Evolutionary conservation across 2,113 vertebrate species (phyloP), one percentile per base, ranked within the genome.

Genomic region (Cromileptes altivelis): DNA sequence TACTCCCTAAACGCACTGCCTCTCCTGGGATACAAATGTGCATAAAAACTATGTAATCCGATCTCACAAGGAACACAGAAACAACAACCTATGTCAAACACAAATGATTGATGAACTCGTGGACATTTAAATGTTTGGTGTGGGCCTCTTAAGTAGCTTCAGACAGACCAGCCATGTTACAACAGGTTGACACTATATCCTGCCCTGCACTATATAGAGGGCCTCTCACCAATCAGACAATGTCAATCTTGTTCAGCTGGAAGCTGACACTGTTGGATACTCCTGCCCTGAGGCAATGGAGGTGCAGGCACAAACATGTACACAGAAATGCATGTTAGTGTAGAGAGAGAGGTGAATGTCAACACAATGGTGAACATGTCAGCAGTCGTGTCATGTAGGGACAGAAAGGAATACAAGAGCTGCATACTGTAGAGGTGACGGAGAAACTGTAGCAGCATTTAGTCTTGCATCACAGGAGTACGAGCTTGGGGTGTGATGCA

Each of bases 201-300:
- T 56, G 40, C 49, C 74, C 33, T 27, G n/a, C 18, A 53, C 80
- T 67, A 77, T 42, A 27, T 7, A 18, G 47, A 67, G 81, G 80
- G 81, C 88, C 86, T 81, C 82, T 52, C 61, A 25, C 40, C 81
- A 88, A 85, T 86, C 67, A 82, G 21, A 71, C 53, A 19, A 11
- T 62, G 80, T 82, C 84, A 80, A 42, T 89, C 89, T 84, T 30
- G 71, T 74, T 89, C 80, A 84, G 61, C 87, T 91, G 87, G 89
- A 86, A 81, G 85, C 65, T 62, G 67, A 64, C 60, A 53, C 52
- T 37, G 37, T 52, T 50, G 69, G 25, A 81, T 80, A 25, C 63
- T 58, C 56, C 69, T 69, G 81, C 71, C 88, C 83, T 25, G 47
- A 85, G 87, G 89, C 64, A 25, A 56, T 23, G 55, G 72, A 86